Base-by-base conservation (phyloP, 37 sponge, comb jelly and placozoan genomes). In the Ianthella basta region DNA sequence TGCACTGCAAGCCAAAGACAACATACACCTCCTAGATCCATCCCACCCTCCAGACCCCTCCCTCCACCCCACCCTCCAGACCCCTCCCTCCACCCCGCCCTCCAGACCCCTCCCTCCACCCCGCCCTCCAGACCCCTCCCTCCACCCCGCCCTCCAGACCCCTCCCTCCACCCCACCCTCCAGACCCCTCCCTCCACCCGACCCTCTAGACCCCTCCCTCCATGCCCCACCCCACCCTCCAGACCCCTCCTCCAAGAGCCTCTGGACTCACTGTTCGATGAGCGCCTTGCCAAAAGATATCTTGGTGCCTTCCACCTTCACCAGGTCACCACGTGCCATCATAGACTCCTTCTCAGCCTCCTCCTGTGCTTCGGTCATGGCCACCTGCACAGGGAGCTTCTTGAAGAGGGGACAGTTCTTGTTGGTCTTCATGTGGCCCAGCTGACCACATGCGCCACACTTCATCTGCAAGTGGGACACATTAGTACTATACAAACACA, bases 401-500 rank as follows among this genome's bases (percentile, higher is more conserved):
- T 91, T 92, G 91, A 91, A 99, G 86, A 88, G 89, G 60, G 96
- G 94, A 86, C 99, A 99, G 89, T 97, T 92, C 61, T 94, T 91
- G 89, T 99, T 99, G 53, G 97, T 99, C 91, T 97, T 97, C 99
- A 99, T 97, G 91, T 99, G 99, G 1, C 99, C 99, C 29, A 70
- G 77, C 75, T 95, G 92, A 14, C 99, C 99, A 91, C 99, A 99
- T 8, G 99, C 99, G 73, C 97, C 92, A 82, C 99, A 99, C 64
- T 83, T 87, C 96, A 96, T 87, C 96, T 96, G 54, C 24, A 16
- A 59, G 24, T 18, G 32, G 41, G 34, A 72, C n/a, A n/a, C n/a
- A n/a, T n/a, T n/a, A n/a, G n/a, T 4, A 64, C 19, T 40, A 2
- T 6, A 79, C 2, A 44, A 25, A 10, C 6, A 30, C 32, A 64